phyloP scores from a whole-genome alignment of 2,888 invertebrate species.

The Hedychridium roseum region DNA sequence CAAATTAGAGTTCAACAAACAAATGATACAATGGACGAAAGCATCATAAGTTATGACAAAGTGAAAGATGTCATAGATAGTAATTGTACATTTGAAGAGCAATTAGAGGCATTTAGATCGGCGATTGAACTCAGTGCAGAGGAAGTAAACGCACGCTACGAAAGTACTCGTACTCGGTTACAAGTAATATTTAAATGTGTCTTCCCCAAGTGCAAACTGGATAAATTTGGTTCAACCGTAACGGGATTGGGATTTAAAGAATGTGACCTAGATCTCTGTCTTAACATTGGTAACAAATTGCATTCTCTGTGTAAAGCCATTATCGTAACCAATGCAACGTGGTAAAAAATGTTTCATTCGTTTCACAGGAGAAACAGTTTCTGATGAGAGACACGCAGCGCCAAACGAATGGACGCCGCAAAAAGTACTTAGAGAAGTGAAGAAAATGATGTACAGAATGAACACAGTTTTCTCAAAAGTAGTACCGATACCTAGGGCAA shows the following conservation, averaged over 20 bases:
- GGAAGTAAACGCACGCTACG: constrained; percentile 43
- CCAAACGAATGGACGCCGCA: constrained; percentile 31
- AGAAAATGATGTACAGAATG: constrained; percentile 60
- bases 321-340: too few relatives aligned
- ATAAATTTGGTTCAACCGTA: constrained; percentile 78
- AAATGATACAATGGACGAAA: constrained; percentile 4
- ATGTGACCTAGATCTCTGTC: constrained; percentile 79
- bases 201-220: constrained; percentile 58
- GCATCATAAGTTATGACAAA: constrained; percentile 37
- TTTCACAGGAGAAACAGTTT: constrained; percentile 31
- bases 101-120: constrained; percentile 44
- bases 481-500: constrained; percentile 74
- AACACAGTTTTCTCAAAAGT: constrained; percentile 67
- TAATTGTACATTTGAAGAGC: constrained; percentile 41
- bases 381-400: too few relatives aligned
- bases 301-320: constrained; percentile 18
- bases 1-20: not conserved
- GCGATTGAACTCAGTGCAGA: constrained; percentile 35
- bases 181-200: constrained; percentile 34
- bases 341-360: not conserved
- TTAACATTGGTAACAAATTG: constrained; percentile 64
- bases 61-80: constrained; percentile 40
- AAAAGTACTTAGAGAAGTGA: constrained; percentile 58
- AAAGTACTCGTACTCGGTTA: constrained; percentile 38
- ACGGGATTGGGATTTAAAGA: constrained; percentile 75